Evolutionary conservation across 2,888 invertebrate species (phyloP).

Genomic region (Stegana nigrithorax): DNA sequence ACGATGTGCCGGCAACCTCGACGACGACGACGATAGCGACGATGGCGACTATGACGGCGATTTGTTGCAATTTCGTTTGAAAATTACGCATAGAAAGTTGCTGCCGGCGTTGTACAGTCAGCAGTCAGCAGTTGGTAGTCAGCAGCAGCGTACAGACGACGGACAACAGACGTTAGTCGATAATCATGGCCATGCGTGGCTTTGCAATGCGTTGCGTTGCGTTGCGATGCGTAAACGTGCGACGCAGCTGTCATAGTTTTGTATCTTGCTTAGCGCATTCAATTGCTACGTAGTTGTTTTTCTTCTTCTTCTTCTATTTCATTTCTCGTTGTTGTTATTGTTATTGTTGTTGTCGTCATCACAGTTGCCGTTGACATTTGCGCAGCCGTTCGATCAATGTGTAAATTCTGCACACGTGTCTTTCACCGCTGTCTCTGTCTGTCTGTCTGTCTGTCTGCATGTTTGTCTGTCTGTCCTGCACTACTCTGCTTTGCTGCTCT

Average conservation of each 20-base stretch:
- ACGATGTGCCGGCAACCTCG: background rate
- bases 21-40: background rate
- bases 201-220: no score
- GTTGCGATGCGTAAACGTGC: constrained; percentile 36
- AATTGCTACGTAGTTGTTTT: no score
- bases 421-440: constrained; percentile 10
- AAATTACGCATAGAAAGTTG: constrained; percentile 54
- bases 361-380: constrained; percentile 18
- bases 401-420: constrained; percentile 56
- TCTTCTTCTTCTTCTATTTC: background rate
- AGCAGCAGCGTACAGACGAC: no score
- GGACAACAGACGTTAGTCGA: no score
- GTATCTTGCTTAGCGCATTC: no score
- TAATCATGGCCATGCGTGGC: background rate
- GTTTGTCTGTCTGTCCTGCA: constrained; percentile 26
- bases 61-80: constrained; percentile 53
- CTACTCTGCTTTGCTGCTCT: constrained; percentile 26
- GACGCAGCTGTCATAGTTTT: constrained; percentile 2
- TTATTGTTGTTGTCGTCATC: no score
- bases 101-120: no score
- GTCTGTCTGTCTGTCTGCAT: constrained; percentile 39
- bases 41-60: no score
- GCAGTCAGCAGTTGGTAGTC: no score
- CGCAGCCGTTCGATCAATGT: constrained; percentile 33
- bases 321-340: constrained; percentile 30